Evolutionary conservation across 2,113 vertebrate species (phyloP), one percentile per base, ranked within the genome.

Genomic region (Amazona vittata): DNA sequence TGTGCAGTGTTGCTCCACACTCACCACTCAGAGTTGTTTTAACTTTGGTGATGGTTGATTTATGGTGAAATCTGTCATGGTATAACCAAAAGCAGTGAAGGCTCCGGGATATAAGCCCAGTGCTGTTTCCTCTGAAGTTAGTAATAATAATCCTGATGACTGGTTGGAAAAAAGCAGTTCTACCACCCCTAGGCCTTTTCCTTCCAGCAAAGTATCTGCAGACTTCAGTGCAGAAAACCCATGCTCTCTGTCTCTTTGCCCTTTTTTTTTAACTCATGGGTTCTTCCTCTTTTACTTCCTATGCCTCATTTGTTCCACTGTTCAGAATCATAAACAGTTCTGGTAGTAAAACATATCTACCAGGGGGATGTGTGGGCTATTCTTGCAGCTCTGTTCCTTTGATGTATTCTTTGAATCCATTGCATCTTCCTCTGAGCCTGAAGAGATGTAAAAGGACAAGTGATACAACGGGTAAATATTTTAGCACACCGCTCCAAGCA

Each of bases 271-370:
- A 35, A 35, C 57, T 60, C 24, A 4, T 80, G 49, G 15, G 5
- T 87, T 89, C 47, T 60, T 95, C 88, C 60, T 91, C 43, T 92
- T 86, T 93, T 83, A 69, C 69, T 65, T 96, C 69, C 62, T 81
- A 15, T 65, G 65, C 43, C 28, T 93, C 59, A 68, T 86, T 86
- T 84, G 19, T 90, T 76, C 65, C 28, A 20, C 39, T 86, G 80
- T 46, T 90, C 65, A 90, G 86, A 89, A 82, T 71, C 35, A 86
- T 74, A 88, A 95, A 67, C 74, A 64, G 55, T 81, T 93, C 50
- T 89, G 65, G 65, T 78, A 62, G 60, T 92, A 78, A 94, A 92
- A 64, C 31, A 9, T 82, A 47, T 60, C 69, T 93, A 37, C n/a
- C 0, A 3, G 17, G n/a, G 22, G 65, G 37, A 62, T 52, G 49